These are phyloP conservation scores for Columba livia DNA, from an alignment of 2,113 vertebrate genomes.

Conservation along the genomic window DNA sequence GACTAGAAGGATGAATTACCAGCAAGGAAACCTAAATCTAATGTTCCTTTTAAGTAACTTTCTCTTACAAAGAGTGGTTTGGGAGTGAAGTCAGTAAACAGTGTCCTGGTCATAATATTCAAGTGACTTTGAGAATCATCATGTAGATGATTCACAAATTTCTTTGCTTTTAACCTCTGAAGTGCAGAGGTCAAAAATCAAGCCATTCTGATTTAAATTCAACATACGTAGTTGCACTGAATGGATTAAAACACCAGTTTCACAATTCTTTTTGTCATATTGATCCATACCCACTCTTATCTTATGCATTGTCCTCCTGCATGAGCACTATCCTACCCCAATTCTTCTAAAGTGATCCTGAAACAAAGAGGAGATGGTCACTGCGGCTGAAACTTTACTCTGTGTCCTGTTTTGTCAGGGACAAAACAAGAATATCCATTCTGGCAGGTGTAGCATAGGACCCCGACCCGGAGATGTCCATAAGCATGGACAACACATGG, in stretches of 20 bases:
- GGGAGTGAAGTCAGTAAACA: neutral
- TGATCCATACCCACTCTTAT: neutral
- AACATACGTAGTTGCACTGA: neutral
- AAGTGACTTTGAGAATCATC: neutral
- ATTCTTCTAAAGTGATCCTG: neutral
- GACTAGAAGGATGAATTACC: neutral
- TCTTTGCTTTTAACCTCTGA: neutral
- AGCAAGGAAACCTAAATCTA: neutral
- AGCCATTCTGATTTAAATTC: neutral
- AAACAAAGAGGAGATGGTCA: neutral
- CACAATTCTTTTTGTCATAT: neutral
- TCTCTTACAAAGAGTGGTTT: neutral
- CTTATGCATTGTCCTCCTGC: accelerated
- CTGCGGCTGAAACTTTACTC: neutral
- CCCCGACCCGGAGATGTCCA: neutral
- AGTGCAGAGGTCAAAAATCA: neutral
- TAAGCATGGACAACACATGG: accelerated
- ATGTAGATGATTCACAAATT: neutral
- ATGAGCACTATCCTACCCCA: neutral
- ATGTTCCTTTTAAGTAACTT: neutral
- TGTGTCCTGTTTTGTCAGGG: neutral
- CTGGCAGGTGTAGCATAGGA: neutral
- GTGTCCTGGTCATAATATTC: neutral
- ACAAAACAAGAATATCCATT: neutral
- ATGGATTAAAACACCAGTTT: neutral